Percentiles rank a stretch among this genome's conserved stretches.
These are phyloP conservation scores for Belgica antarctica DNA, from an alignment of 2,888 invertebrate genomes.

Conservation along the genomic window DNA sequence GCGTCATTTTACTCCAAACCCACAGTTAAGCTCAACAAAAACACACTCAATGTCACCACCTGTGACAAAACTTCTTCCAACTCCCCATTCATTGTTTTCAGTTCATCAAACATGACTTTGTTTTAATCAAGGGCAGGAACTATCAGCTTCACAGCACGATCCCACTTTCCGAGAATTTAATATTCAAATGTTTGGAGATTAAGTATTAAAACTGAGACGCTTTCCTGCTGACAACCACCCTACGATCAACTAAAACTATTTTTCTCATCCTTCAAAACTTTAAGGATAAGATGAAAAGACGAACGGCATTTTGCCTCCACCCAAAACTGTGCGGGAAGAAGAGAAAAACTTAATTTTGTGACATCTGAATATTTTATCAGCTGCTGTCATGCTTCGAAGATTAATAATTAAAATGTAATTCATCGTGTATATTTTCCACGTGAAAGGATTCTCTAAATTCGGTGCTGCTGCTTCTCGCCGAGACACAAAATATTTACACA, in stretches of 20 bases:
- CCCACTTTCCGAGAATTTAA: not conserved
- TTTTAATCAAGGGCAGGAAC: not conserved
- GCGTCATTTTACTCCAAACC: no score
- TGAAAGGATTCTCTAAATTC: not conserved
- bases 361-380: constrained; percentile 43
- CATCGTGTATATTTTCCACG: constrained; percentile 28
- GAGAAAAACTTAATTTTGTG: constrained; percentile 42
- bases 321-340: no score
- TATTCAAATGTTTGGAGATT: constrained; percentile 11
- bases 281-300: not conserved
- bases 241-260: not conserved
- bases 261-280: constrained; percentile 9
- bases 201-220: constrained; percentile 1
- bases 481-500: constrained; percentile 13
- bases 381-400: constrained; percentile 42
- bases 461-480: not conserved
- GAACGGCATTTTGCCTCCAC: not conserved
- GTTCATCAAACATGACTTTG: no score
- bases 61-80: no score
- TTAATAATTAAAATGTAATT: constrained; percentile 44
- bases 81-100: no score
- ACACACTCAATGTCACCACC: no score
- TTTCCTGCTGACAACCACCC: not conserved
- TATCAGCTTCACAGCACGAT: not conserved
- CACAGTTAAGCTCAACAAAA: no score